Evolutionary conservation across 2,888 invertebrate species (phyloP), one percentile per base, ranked within the genome.

Genomic region (Cataglyphis albicans): DNA sequence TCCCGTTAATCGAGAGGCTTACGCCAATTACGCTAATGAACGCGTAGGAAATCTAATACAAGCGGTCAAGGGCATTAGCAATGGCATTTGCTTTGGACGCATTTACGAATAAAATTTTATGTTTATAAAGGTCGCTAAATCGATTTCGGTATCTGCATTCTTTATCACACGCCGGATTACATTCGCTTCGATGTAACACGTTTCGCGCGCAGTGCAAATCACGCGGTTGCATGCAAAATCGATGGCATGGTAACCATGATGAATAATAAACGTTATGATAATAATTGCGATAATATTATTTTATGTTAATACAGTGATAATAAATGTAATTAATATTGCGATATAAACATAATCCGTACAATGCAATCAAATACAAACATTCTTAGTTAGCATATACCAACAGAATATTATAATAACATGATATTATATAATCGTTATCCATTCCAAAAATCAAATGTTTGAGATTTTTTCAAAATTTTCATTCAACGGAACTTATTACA

Each of bases 11-110:
- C 87, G 89, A 81, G 75, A 87, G 82, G 89, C 87, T 86, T 88
- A 88, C 82, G 82, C 81, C 88, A 87, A 89, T 89, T 88, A 89
- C 86, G 81, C 75, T 88, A 89, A 89, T 84, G 85, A 87, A 82
- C 70, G 64, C 41, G 41, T 18, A 68, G 63, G 70, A 59, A 52
- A 78, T 84, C 64, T 70, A 85, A 59, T 81, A 67, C 68, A 44
- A 44, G 48, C 83, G 74, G 57, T 76, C 82, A 78, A 83, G 81
- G 64, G 81, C 84, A 84, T 89, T 87, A 88, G 59, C 35, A 74
- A 76, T 82, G 83, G 84, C 86, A 48, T 78, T 84, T 35, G 55
- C 55, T 67, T 32, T 35, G 44, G 4, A 55, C 32, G 68, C 18
- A 48, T 21, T 80, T 68, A 21, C 70, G 70, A 70, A 68, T 80